Conservation (phyloP, 2,113 vertebrate species). For the Aldabrachelys gigantea region DNA sequence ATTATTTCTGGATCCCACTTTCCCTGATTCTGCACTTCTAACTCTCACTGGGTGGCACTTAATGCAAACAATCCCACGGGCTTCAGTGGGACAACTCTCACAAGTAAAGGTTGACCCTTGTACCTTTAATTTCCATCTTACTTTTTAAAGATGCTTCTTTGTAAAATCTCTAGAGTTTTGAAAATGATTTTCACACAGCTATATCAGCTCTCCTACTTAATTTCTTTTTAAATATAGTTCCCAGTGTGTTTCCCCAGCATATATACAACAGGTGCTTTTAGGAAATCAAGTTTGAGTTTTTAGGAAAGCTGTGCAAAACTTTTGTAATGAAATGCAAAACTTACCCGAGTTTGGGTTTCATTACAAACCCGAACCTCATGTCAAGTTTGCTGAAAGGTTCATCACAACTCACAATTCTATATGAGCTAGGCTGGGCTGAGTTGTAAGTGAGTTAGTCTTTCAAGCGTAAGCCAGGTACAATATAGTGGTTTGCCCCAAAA, state of each 20-base stretch:
- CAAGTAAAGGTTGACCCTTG: not conserved
- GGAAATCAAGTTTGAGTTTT: constrained; percentile 69
- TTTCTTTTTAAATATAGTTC: constrained; percentile 70
- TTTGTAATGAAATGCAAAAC: constrained; percentile 70
- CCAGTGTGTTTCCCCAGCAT: constrained; percentile 51
- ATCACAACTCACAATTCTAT: constrained; percentile 63
- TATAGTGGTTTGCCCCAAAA: not conserved
- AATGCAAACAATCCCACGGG: not conserved
- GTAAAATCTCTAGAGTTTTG: constrained; percentile 53
- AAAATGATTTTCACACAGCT: constrained; percentile 63
- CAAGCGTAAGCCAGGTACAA: constrained; percentile 44
- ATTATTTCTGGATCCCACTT: not conserved
- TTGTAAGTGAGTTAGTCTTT: constrained; percentile 43
- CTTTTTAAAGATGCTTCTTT: constrained; percentile 43
- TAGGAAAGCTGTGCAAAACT: constrained; percentile 68
- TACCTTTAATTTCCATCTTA: constrained; percentile 4
- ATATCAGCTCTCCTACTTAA: constrained; percentile 63
- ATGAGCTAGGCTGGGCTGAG: constrained; percentile 26
- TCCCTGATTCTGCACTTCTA: not conserved
- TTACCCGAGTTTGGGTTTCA: constrained; percentile 53
- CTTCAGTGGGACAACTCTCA: constrained; percentile 30
- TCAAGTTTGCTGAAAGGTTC: constrained; percentile 56
- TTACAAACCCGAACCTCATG: constrained; percentile 66
- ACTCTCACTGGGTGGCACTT: not conserved
- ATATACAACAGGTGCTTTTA: constrained; percentile 70